Conservation (phyloP, 2,888 invertebrate genomes). For the Microplitis manilae region DNA sequence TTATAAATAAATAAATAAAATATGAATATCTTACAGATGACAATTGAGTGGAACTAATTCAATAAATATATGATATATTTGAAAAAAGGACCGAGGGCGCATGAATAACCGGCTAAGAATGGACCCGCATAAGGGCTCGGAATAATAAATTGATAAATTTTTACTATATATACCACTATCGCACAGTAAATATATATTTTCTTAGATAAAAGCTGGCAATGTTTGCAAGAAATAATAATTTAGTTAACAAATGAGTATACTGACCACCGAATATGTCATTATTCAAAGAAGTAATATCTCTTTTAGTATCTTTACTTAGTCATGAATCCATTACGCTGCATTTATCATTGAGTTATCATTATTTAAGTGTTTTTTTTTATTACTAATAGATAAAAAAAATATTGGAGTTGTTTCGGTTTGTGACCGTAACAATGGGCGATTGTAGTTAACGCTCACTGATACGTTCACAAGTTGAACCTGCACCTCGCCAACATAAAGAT, state of each 20-base stretch:
- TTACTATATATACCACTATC: too few relatives aligned
- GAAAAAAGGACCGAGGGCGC: constrained; percentile 25
- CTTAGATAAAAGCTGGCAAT: too few relatives aligned
- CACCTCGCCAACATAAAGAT: constrained; percentile 42
- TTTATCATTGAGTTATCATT: too few relatives aligned
- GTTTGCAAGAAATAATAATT: too few relatives aligned
- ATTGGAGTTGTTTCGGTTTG: constrained; percentile 69
- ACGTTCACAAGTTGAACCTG: constrained; percentile 62
- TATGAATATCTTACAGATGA: constrained; percentile 11
- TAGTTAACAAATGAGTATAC: too few relatives aligned
- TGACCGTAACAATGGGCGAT: constrained; percentile 73
- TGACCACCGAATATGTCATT: too few relatives aligned
- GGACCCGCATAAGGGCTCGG: constrained; percentile 56
- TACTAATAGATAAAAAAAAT: constrained; percentile 3
- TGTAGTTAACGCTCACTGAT: constrained; percentile 65
- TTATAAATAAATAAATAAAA: constrained; percentile 1
- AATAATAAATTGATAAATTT: background rate
- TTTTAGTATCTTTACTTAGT: too few relatives aligned
- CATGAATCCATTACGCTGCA: too few relatives aligned
- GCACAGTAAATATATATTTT: too few relatives aligned
- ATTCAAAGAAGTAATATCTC: too few relatives aligned
- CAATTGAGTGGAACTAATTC: constrained; percentile 15
- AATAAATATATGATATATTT: constrained; percentile 28
- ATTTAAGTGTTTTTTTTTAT: too few relatives aligned
- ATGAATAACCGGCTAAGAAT: constrained; percentile 43